Evolutionary conservation across 2,888 invertebrate genomes (phyloP).

Genomic region (Amorpha juglandis): DNA sequence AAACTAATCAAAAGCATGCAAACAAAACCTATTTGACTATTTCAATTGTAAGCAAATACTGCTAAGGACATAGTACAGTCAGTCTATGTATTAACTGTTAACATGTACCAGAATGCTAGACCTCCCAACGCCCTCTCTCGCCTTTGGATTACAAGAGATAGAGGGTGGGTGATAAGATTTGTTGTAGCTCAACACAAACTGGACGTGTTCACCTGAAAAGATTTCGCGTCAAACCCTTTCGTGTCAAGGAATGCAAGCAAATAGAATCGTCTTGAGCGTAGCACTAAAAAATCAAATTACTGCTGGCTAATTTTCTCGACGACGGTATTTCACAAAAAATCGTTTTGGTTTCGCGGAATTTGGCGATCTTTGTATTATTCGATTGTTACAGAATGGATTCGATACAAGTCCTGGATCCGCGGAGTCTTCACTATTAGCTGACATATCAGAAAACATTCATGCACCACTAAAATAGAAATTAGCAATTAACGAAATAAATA

Average conservation of each 20-base stretch:
- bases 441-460: too few species aligned
- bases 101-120: constrained; percentile 49
- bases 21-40: neutral
- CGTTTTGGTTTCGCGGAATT: too few species aligned
- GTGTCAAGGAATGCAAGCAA: neutral
- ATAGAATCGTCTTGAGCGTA: constrained; percentile 17
- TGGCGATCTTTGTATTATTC: too few species aligned
- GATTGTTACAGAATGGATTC: too few species aligned
- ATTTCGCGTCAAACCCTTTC: constrained; percentile 37
- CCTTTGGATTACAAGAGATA: constrained; percentile 61
- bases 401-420: too few species aligned
- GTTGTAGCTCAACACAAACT: constrained; percentile 58
- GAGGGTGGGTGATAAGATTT: constrained; percentile 64
- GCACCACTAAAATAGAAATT: too few species aligned
- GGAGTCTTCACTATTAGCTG: too few species aligned
- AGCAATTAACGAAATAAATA: too few species aligned
- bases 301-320: too few species aligned
- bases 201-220: constrained; percentile 72
- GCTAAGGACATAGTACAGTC: neutral
- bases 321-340: too few species aligned
- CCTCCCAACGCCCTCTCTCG: constrained; percentile 48
- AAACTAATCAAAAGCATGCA: too few species aligned
- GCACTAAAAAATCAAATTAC: neutral
- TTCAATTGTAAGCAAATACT: neutral
- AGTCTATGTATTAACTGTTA: constrained; percentile 51